Percentiles rank a stretch among this genome's conserved stretches.
phyloP scores from a whole-genome alignment of 92 coral and sea anemone species.

The Siderastrea radians region DNA sequence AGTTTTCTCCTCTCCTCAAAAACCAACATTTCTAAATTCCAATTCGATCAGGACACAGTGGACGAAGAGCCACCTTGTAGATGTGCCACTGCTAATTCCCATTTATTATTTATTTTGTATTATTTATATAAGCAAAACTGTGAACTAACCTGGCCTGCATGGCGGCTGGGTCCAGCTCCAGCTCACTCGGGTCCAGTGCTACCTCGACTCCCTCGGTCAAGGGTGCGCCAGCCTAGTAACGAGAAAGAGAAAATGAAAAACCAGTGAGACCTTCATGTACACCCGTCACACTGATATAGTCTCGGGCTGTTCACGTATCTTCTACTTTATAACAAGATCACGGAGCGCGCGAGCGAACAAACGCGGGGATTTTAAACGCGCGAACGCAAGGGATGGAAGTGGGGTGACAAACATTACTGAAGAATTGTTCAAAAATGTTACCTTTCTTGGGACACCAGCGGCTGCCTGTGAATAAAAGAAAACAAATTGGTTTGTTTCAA shows the following conservation, averaged over 20 bases:
- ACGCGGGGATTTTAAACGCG: too few species aligned
- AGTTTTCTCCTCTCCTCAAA: too few species aligned
- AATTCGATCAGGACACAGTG: too few species aligned
- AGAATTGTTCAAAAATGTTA: not conserved
- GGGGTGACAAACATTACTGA: not conserved
- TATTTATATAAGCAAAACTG: too few species aligned
- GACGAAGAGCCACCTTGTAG: too few species aligned
- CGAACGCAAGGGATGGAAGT: too few species aligned
- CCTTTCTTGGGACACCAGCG: conserved; percentile 59
- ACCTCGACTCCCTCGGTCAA: conserved; percentile 96
- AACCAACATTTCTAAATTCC: too few species aligned
- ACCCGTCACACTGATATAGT: not conserved
- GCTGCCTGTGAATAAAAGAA: conserved; percentile 45
- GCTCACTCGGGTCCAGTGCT: conserved; percentile 98
- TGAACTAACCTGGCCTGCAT: conserved; percentile 97
- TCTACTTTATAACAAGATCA: too few species aligned
- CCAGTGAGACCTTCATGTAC: not conserved
- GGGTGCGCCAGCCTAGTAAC: conserved; percentile 83
- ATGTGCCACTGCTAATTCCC: too few species aligned
- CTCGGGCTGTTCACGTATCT: too few species aligned
- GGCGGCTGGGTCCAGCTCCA: conserved; percentile 99
- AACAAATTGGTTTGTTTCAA: not conserved
- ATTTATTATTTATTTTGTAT: too few species aligned
- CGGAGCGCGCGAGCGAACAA: too few species aligned
- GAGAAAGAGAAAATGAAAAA: not conserved